A percentile compares a stretch with the other conserved stretches of the same genome.
These are phyloP conservation scores for Netelia virgata DNA, from an alignment of 2,888 invertebrate species.

Conservation along the genomic window DNA sequence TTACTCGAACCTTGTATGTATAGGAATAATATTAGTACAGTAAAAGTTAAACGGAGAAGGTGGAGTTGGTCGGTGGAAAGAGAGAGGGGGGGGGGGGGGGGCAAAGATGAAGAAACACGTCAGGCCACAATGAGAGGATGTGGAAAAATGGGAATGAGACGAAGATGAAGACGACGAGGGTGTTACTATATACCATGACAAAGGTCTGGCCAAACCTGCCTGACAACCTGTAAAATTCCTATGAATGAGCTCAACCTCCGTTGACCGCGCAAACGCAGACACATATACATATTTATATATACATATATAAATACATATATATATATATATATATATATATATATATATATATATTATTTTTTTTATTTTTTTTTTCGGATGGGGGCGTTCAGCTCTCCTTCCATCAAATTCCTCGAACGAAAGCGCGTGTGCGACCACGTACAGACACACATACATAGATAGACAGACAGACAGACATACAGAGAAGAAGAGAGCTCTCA, in stretches of 20 bases:
- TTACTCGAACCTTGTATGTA: neutral
- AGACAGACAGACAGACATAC: no score
- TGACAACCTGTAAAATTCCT: constrained; percentile 83
- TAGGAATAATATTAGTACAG: constrained; percentile 46
- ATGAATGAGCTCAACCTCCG: constrained; percentile 80
- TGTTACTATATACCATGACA: constrained; percentile 76
- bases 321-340: neutral
- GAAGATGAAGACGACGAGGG: constrained; percentile 63
- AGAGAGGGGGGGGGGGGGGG: neutral
- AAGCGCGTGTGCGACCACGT: constrained; percentile 45
- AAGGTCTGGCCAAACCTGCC: constrained; percentile 81
- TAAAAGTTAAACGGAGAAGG: neutral
- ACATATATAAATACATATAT: neutral
- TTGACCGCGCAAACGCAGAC: constrained; percentile 63
- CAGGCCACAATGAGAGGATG: constrained; percentile 29
- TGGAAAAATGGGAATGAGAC: constrained; percentile 36
- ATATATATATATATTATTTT: neutral
- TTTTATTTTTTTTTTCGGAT: neutral
- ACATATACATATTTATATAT: neutral
- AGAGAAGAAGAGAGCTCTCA: neutral
- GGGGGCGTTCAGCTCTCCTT: constrained; percentile 48
- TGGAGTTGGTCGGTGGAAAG: constrained; percentile 35
- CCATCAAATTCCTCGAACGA: constrained; percentile 67
- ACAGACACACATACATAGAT: no score
- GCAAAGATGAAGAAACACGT: constrained; percentile 27